Percentiles rank a stretch among this genome's conserved stretches.
phyloP scores from a whole-genome alignment of 1,140 invertebrate species.

The Calosoma granatense region DNA sequence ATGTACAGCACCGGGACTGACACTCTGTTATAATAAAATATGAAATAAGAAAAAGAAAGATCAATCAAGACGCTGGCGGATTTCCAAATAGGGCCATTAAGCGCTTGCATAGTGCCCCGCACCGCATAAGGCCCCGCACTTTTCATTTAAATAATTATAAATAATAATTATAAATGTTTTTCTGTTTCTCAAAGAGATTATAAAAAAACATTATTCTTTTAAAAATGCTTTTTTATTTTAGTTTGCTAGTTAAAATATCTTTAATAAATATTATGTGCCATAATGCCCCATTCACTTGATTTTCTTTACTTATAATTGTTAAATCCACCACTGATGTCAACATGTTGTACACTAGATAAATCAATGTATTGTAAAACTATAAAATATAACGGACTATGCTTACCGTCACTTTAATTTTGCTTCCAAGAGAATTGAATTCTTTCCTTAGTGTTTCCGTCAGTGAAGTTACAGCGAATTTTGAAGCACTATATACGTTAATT shows the following conservation, averaged over 20 bases:
- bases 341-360: not conserved
- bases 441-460: constrained; percentile 40
- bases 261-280: too few relatives aligned
- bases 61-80: too few relatives aligned
- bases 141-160: not conserved
- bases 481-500: constrained; percentile 38
- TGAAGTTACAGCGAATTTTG: constrained; percentile 43
- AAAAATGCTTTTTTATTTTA: too few relatives aligned
- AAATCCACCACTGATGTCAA: not conserved
- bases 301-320: too few relatives aligned
- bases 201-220: not conserved
- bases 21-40: constrained; percentile 31
- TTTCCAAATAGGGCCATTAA: too few relatives aligned
- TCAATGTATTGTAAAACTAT: not conserved
- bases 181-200: not conserved
- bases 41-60: not conserved
- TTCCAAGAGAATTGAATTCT: constrained; percentile 35
- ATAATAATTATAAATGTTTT: not conserved
- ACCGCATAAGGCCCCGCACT: not conserved
- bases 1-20: constrained; percentile 45
- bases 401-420: constrained; percentile 37
- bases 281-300: too few relatives aligned
- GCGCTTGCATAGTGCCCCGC: too few relatives aligned
- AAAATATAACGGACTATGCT: not conserved
- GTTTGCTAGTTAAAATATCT: too few relatives aligned